Percentiles rank a stretch among this genome's conserved stretches.
Evolutionary conservation across 2,888 invertebrate species (phyloP).

Genomic region (Eucera pruinosa): DNA sequence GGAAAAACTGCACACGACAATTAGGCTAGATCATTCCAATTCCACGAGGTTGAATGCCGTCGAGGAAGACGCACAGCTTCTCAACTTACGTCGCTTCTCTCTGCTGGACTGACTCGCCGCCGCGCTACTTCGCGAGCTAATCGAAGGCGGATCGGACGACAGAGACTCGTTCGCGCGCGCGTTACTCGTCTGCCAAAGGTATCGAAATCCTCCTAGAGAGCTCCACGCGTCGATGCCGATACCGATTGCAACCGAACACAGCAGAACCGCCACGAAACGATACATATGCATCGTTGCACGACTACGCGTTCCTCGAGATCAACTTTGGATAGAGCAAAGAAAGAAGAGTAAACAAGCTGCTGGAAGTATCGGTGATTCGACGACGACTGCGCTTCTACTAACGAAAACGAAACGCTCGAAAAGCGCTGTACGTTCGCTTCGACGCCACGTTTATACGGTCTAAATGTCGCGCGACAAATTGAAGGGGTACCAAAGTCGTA

Average conservation of each 20-base stretch:
- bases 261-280: conserved; percentile 11
- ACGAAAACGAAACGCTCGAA: conserved; percentile 17
- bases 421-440: conserved; percentile 68
- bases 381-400: conserved; percentile 19
- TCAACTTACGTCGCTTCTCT: conserved; percentile 64
- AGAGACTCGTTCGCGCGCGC: conserved; percentile 14
- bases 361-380: background rate
- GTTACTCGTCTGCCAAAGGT: conserved; percentile 54
- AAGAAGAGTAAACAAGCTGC: background rate
- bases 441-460: conserved; percentile 63
- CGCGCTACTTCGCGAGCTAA: conserved; percentile 20
- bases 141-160: background rate
- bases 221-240: conserved; percentile 52
- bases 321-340: background rate
- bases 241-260: conserved; percentile 21
- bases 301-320: too few relatives aligned
- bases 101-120: conserved; percentile 26
- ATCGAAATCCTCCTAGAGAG: conserved; percentile 32
- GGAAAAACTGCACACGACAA: conserved; percentile 88
- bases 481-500: background rate
- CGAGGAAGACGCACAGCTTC: background rate
- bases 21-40: background rate
- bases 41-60: background rate
- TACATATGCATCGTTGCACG: conserved; percentile 19
- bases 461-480: conserved; percentile 52